phyloP scores from a whole-genome alignment of 2,113 vertebrate genomes.

The Amphilophus citrinellus region DNA sequence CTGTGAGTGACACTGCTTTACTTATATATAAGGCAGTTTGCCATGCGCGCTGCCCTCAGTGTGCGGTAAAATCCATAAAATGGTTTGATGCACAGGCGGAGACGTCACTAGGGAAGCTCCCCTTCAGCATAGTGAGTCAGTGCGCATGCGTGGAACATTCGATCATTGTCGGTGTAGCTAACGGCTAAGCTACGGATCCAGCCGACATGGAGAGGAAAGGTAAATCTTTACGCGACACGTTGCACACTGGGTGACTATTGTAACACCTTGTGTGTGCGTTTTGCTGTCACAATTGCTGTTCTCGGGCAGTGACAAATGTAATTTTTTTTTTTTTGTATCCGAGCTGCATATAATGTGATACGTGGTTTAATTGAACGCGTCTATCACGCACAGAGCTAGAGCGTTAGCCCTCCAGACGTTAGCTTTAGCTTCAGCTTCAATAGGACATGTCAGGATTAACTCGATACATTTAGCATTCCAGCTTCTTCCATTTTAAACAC shows the following conservation, averaged over 20 bases:
- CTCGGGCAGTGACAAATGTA: not conserved
- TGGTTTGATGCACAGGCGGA: conserved; percentile 14
- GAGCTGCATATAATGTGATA: conserved; percentile 9
- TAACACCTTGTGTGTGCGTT: not conserved
- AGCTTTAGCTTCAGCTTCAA: conserved; percentile 63
- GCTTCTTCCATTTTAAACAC: conserved; percentile 9
- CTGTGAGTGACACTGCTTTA: not conserved
- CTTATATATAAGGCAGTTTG: not conserved
- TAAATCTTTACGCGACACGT: conserved; percentile 77
- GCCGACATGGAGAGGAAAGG: conserved; percentile 96
- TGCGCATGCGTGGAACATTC: conserved; percentile 80
- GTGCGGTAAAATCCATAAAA: not conserved
- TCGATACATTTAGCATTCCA: conserved; percentile 20
- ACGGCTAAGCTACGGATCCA: conserved; percentile 79
- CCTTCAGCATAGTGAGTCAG: not conserved
- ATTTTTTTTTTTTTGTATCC: not conserved
- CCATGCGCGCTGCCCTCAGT: not conserved
- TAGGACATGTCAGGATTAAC: conserved; percentile 72
- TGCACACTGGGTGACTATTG: not conserved
- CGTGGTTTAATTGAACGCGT: conserved; percentile 58
- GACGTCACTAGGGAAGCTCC: conserved; percentile 29
- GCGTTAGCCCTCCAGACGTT: conserved; percentile 61
- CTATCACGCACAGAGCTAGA: conserved; percentile 65
- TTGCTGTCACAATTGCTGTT: not conserved
- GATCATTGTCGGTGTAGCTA: conserved; percentile 71